These are phyloP conservation scores for Portunus trituberculatus DNA, from an alignment of 1,140 invertebrate species.

Conservation along the genomic window DNA sequence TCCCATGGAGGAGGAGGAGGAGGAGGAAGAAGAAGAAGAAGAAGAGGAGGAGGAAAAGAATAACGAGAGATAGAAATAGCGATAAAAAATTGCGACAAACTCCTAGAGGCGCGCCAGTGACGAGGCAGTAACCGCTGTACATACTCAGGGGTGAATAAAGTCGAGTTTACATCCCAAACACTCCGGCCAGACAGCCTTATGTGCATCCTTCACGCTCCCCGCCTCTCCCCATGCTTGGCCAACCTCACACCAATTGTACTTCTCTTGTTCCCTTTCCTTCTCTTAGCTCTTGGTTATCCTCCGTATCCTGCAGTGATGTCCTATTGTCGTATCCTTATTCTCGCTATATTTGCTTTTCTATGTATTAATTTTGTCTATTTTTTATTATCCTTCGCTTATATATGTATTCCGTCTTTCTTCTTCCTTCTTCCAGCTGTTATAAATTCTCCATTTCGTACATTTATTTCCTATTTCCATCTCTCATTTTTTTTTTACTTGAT, in stretches of 20 bases:
- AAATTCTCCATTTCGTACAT: too few species aligned
- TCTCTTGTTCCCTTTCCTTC: not conserved
- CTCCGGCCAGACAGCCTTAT: not conserved
- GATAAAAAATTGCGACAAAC: not conserved
- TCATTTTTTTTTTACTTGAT: too few species aligned
- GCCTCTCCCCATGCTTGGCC: not conserved
- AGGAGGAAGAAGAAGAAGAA: conserved; percentile 24
- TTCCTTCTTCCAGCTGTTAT: too few species aligned
- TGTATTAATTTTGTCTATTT: too few species aligned
- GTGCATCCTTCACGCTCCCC: not conserved
- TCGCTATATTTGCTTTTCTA: too few species aligned
- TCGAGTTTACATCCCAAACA: not conserved
- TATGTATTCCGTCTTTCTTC: too few species aligned
- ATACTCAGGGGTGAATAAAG: not conserved
- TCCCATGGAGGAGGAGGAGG: not conserved
- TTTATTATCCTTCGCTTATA: too few species aligned
- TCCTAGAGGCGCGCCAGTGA: too few species aligned
- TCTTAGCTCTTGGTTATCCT: not conserved
- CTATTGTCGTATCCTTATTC: too few species aligned
- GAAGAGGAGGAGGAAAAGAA: not conserved
- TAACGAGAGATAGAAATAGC: not conserved
- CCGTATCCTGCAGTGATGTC: not conserved
- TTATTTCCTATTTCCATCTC: too few species aligned
- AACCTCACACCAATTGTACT: not conserved
- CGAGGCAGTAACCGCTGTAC: too few species aligned